These are phyloP conservation scores for Oncorhynchus masou DNA, from an alignment of 2,113 vertebrate species.

Conservation along the genomic window DNA sequence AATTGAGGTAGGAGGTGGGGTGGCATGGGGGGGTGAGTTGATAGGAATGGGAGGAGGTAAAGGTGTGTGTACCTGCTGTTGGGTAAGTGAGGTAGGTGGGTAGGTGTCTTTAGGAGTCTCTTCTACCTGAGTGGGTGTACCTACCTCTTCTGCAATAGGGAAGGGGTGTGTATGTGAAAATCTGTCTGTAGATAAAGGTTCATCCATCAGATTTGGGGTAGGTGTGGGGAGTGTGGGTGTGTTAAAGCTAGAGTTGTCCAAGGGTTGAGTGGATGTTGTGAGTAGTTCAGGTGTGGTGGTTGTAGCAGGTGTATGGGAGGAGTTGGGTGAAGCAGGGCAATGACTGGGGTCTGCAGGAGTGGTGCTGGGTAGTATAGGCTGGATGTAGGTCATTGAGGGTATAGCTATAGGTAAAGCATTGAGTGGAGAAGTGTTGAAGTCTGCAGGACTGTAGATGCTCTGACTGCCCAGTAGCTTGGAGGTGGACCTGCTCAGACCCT, in stretches of 20 bases:
- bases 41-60: constrained; percentile 12
- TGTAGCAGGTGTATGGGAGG: background rate
- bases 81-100: background rate
- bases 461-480: constrained; percentile 55
- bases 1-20: constrained; percentile 9
- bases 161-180: background rate
- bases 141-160: too few relatives aligned
- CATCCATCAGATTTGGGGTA: constrained; percentile 38
- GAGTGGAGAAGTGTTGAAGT: constrained; percentile 21
- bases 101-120: background rate
- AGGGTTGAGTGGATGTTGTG: background rate
- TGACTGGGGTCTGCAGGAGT: background rate
- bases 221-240: background rate
- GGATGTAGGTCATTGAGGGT: background rate
- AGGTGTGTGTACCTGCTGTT: background rate
- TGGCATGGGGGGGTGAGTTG: constrained; percentile 30
- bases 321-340: background rate
- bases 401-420: constrained; percentile 1
- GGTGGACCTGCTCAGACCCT: constrained; percentile 58
- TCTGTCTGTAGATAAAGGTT: constrained; percentile 20
- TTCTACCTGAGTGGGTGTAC: too few relatives aligned
- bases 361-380: background rate
- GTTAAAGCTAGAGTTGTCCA: background rate
- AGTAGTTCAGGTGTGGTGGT: background rate
- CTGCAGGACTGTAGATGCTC: constrained; percentile 37